These are phyloP conservation scores for Tiaroga cobitis DNA, from an alignment of 2,797 vertebrate species.

Conservation along the genomic window DNA sequence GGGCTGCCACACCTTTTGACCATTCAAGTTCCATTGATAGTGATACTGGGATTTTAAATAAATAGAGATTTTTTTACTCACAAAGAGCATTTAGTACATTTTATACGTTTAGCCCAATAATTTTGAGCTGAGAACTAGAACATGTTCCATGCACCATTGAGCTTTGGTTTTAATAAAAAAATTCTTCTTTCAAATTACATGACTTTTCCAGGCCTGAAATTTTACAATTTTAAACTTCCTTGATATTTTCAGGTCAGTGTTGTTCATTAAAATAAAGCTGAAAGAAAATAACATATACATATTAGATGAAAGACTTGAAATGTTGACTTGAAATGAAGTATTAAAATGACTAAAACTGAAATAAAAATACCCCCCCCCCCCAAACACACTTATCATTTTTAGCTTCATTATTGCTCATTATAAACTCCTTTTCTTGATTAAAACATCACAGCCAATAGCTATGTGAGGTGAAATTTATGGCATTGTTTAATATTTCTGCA, in stretches of 20 bases:
- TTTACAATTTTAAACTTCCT: not conserved
- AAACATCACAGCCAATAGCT: not conserved
- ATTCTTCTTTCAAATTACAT: not conserved
- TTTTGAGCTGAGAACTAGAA: not conserved
- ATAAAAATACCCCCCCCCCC: too few species aligned
- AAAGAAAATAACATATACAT: not conserved
- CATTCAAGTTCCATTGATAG: not conserved
- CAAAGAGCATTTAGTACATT: not conserved
- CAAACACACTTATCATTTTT: not conserved
- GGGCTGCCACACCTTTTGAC: not conserved
- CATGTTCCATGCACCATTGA: not conserved
- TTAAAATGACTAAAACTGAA: too few species aligned
- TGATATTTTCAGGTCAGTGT: not conserved
- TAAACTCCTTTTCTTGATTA: not conserved
- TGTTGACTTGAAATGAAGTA: too few species aligned
- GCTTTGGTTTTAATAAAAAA: not conserved
- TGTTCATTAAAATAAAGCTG: not conserved
- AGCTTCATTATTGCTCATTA: not conserved
- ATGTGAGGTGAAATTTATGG: not conserved
- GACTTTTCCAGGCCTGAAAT: too few species aligned
- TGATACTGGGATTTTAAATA: not conserved
- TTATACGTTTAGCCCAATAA: not conserved
- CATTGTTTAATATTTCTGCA: constrained; percentile 9
- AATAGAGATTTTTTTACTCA: not conserved
- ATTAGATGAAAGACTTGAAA: not conserved